A percentile compares a stretch with the other conserved stretches of the same genome.
These are phyloP conservation scores for Phylloscopus trochilus DNA, from an alignment of 2,113 vertebrate species.

Conservation along the genomic window DNA sequence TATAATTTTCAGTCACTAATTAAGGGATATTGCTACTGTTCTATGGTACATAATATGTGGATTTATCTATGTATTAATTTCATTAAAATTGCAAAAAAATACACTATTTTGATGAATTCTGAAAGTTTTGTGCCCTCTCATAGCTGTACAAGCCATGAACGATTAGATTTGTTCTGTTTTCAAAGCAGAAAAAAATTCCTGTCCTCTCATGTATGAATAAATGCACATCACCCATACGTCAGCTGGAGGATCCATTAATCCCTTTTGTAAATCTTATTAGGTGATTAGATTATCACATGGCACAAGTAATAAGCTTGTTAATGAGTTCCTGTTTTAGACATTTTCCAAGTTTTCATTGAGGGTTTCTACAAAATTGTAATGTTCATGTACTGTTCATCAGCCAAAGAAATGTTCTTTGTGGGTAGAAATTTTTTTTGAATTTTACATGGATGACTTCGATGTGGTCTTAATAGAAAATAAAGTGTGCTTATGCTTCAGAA, in stretches of 20 bases:
- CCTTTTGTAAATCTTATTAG: slow-evolving; percentile 28
- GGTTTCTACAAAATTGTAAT: neutral
- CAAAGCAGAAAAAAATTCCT: neutral
- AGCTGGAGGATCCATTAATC: neutral
- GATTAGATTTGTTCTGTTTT: neutral
- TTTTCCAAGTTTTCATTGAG: neutral
- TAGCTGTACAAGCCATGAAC: neutral
- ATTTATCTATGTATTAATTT: neutral
- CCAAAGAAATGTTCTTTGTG: neutral
- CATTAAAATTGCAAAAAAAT: neutral
- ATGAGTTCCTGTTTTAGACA: slow-evolving; percentile 9
- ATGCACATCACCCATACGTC: neutral
- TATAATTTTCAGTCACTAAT: neutral
- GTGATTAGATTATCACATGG: slow-evolving; percentile 21
- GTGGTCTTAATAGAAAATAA: neutral
- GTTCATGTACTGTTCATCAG: neutral
- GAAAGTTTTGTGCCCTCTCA: neutral
- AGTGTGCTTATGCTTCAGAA: neutral
- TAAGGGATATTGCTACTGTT: neutral
- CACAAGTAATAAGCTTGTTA: slow-evolving; percentile 2
- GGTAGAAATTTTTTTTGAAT: neutral
- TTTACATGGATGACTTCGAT: neutral
- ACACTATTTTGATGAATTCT: neutral
- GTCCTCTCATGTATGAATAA: neutral
- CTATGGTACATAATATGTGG: neutral